Evolutionary conservation across 2,113 vertebrate genomes (phyloP), one percentile per base, ranked within the genome.

Genomic region (Ia io): DNA sequence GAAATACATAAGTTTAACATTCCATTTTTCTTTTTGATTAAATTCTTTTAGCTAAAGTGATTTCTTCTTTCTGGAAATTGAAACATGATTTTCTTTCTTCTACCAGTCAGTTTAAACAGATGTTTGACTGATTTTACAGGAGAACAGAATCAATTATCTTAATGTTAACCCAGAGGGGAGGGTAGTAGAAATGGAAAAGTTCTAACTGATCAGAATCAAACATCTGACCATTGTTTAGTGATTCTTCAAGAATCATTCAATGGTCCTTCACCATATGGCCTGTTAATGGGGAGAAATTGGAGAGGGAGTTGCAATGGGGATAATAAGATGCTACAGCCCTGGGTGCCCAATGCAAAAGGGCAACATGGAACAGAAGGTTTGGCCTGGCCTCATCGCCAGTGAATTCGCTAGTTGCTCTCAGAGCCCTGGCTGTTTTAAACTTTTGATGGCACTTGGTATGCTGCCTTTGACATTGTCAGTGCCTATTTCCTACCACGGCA

Each of bases 81-180:
- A 94, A 93, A 76, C 12, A n/a, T 87, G 20, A 88, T 47, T 96
- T 96, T n/a, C 2, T 96, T 84, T 11, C 56, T 95, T 94, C n/a
- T 18, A 70, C 2, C 65, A 28, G 63, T 95, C 78, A 42, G 16
- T 84, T 89, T 78, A 94, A 93, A 84, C 14, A 78, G 13, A 94
- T 87, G 22, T 88, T 79, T 73, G 18, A 32, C 23, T 84, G 32
- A 94, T 76, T 93, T 95, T 93, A 89, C 20, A 76, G 69, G 25
- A 88, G 8, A 90, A 82, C 5, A 88, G 69, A 77, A 84, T 80
- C 73, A 94, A 82, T 87, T 88, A 84, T 88, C 86, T 96, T 47
- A 63, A 77, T 73, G 77, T 59, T 92, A 93, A 95, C 42, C n/a
- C 76, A 63, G 32, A 92, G 9, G 28, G 16, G 2, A 84, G 92